Base-by-base conservation (phyloP, 2,797 vertebrate species). In the Ammospiza maritima region DNA sequence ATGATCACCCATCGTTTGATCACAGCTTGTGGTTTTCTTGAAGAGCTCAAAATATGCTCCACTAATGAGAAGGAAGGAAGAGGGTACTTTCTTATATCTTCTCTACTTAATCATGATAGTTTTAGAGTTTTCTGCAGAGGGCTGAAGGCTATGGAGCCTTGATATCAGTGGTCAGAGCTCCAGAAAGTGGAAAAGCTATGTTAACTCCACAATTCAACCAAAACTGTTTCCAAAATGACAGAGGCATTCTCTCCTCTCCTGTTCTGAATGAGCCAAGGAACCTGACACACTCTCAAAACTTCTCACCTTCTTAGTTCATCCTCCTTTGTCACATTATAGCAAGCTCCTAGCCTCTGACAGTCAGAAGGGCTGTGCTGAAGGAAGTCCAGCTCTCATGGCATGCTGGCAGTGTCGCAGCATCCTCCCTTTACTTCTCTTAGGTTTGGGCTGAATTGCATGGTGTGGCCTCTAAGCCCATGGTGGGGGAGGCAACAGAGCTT, bases 21-120 rank as follows among this genome's bases (percentile, higher is more conserved):
- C 6, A 3, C n/a, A 92, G 64, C 27, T 77, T 94, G 94, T 86
- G 73, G 86, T 83, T 95, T 96, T 61, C 30, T 84, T 47, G 48
- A 42, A 85, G 50, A 74, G 53, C 34, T 88, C 60, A 90, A 47
- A 62, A 85, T 61, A 38, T 10, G 65, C 42, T 23, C 23, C 3
- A 5, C 32, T 13, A 44, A n/a, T 25, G 34, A 70, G 36, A 17
- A 75, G 51, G 38, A 80, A 86, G 36, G 50, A 86, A 90, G 60
- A 93, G 5, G 4, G 51, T 85, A 45, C 32, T 50, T 61, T 76
- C 10, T 89, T 2, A 11, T 11, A 65, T 38, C 40, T 69, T 74
- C 19, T 78, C 47, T 72, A 84, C 8, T 67, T 91, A 42, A 48
- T 66, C 20, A 45, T 11, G 36, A 78, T 6, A 6, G 51, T 38